These are phyloP conservation scores for Sturmia bella DNA, from an alignment of 2,888 invertebrate genomes.

Conservation along the genomic window DNA sequence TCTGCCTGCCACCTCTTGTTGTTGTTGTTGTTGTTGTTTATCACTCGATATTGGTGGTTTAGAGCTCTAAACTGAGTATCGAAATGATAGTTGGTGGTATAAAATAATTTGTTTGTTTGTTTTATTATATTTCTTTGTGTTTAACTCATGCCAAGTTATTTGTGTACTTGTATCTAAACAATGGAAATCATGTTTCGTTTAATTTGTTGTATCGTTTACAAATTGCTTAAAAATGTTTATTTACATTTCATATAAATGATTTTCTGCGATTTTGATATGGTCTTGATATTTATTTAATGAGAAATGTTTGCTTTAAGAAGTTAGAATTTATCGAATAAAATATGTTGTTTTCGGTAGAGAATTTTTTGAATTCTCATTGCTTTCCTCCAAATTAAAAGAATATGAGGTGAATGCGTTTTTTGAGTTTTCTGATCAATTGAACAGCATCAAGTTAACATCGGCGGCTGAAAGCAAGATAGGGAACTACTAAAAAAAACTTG, in stretches of 20 bases:
- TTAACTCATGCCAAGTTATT: conserved; percentile 30
- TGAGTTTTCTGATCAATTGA: too few species aligned
- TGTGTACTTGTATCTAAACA: conserved; percentile 33
- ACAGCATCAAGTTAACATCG: too few species aligned
- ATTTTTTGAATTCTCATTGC: too few species aligned
- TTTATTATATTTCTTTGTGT: conserved; percentile 14
- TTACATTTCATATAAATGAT: conserved; percentile 47
- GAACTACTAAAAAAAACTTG: too few species aligned
- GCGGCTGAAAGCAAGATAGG: too few species aligned
- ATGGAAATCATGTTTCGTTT: conserved; percentile 45
- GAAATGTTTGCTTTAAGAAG: neutral
- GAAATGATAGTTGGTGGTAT: conserved; percentile 14
- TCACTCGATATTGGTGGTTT: conserved; percentile 19
- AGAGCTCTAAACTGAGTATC: conserved; percentile 23
- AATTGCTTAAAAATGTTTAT: conserved; percentile 63
- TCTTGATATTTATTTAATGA: conserved; percentile 12
- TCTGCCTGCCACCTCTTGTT: conserved; percentile 13
- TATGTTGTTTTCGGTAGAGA: too few species aligned
- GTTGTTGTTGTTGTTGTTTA: conserved; percentile 30
- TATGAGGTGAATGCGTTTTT: too few species aligned
- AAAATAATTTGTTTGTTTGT: conserved; percentile 50
- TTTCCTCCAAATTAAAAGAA: too few species aligned
- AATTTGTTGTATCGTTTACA: conserved; percentile 56
- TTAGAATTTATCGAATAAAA: too few species aligned
- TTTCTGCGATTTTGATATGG: conserved; percentile 17